Evolutionary conservation across 2,888 invertebrate species (phyloP).

Genomic region (Allygus modestus): DNA sequence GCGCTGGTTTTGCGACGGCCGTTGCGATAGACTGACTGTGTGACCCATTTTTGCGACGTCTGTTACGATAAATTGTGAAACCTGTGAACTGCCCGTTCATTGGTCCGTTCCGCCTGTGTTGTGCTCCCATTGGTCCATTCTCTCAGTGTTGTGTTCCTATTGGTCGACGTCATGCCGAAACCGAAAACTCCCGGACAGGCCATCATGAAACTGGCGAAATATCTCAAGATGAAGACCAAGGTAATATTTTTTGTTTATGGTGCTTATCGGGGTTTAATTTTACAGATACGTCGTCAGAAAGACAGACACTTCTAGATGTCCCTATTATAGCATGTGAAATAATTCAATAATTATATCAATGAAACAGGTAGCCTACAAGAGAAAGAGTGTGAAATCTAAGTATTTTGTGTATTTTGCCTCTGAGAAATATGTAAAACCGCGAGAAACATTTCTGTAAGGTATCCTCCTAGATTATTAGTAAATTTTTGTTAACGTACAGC

Average conservation of each 20-base stretch:
- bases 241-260: conserved; percentile 69
- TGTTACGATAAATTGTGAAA: conserved; percentile 23
- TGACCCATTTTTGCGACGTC: background rate
- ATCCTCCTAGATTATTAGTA: too few species aligned
- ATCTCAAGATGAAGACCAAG: conserved; percentile 75
- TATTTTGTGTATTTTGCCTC: too few species aligned
- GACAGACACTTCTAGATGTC: too few species aligned
- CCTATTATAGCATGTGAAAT: too few species aligned
- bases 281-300: too few species aligned
- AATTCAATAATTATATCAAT: too few species aligned
- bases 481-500: too few species aligned
- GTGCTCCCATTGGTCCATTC: background rate
- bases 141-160: background rate
- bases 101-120: conserved; percentile 1
- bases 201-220: conserved; percentile 74
- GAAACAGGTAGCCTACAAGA: too few species aligned
- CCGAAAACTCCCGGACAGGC: conserved; percentile 73
- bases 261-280: too few species aligned
- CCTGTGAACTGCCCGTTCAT: conserved; percentile 3
- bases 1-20: background rate
- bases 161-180: conserved; percentile 73
- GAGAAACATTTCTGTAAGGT: too few species aligned
- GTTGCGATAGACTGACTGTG: conserved; percentile 34
- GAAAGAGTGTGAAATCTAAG: too few species aligned
- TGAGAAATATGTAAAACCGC: too few species aligned